phyloP scores from a whole-genome alignment of 2,113 vertebrate genomes.

The Odobenus rosmarus region DNA sequence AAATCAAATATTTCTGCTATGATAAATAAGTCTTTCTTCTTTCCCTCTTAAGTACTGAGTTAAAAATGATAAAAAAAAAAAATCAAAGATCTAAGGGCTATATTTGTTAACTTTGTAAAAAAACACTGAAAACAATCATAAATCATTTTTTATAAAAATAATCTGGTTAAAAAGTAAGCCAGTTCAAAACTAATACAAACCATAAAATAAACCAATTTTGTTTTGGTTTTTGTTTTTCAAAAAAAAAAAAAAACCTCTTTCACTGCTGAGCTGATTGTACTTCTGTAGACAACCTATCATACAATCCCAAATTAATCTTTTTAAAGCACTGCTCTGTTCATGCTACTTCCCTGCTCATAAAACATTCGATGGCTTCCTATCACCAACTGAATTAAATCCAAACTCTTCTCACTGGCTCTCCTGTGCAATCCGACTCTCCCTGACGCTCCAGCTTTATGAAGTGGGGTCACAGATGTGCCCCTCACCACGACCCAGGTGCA shows the following conservation, averaged over 20 bases:
- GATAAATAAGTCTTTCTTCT: background rate
- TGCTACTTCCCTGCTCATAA: conserved; percentile 28
- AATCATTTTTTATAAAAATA: conserved; percentile 10
- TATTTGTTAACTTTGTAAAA: conserved; percentile 55
- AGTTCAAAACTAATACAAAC: conserved; percentile 46
- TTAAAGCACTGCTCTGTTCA: conserved; percentile 36
- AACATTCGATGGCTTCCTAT: background rate
- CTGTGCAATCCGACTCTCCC: background rate
- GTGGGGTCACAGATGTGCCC: background rate
- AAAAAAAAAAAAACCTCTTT: background rate
- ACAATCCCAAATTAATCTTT: conserved; percentile 56
- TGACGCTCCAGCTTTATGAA: background rate
- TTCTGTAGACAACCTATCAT: background rate
- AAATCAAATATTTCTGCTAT: conserved; percentile 49
- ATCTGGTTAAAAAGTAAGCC: conserved; percentile 44
- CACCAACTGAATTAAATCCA: conserved; percentile 33
- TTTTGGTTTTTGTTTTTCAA: background rate
- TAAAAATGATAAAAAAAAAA: conserved; percentile 22
- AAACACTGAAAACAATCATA: background rate
- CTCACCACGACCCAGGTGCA: background rate
- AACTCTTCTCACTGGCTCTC: background rate
- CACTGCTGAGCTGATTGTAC: background rate
- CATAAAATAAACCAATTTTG: background rate
- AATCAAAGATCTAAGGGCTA: background rate
- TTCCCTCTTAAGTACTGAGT: background rate